These are phyloP conservation scores for Todiramphus chloris DNA, from an alignment of 2,113 vertebrate species.

Conservation along the genomic window DNA sequence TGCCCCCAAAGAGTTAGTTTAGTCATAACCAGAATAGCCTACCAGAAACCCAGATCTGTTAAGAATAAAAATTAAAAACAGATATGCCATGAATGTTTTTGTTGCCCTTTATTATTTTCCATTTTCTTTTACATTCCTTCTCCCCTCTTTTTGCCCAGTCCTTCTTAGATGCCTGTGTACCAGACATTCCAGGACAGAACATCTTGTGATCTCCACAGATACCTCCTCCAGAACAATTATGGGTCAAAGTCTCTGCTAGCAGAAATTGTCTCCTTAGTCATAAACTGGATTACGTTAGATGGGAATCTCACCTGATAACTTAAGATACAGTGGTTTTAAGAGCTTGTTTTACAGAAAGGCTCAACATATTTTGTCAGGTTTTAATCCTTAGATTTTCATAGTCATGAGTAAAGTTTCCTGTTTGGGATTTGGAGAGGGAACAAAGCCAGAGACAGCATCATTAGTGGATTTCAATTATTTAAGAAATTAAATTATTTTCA, in stretches of 20 bases:
- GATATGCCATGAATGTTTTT: constrained; percentile 44
- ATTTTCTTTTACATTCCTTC: constrained; percentile 57
- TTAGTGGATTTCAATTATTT: neutral
- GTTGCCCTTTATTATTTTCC: constrained; percentile 30
- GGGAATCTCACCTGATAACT: neutral
- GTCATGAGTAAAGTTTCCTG: neutral
- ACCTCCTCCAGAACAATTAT: neutral
- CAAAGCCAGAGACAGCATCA: neutral
- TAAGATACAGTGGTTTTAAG: neutral
- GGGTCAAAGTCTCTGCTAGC: neutral
- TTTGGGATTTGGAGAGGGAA: neutral
- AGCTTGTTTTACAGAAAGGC: neutral
- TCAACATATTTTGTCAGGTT: neutral
- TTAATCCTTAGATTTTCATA: neutral
- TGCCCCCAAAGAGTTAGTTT: neutral
- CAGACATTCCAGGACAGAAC: constrained; percentile 51
- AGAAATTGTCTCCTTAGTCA: neutral
- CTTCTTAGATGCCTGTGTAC: constrained; percentile 42
- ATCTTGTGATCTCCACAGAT: neutral
- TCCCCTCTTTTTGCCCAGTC: constrained; percentile 18
- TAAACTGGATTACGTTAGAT: neutral
- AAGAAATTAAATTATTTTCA: neutral
- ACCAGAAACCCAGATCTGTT: constrained; percentile 42
- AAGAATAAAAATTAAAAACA: constrained; percentile 57
- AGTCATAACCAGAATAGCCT: constrained; percentile 44